Evolutionary conservation across 2,113 vertebrate species (phyloP), one percentile per base, ranked within the genome.

Genomic region (Mesitornis unicolor): DNA sequence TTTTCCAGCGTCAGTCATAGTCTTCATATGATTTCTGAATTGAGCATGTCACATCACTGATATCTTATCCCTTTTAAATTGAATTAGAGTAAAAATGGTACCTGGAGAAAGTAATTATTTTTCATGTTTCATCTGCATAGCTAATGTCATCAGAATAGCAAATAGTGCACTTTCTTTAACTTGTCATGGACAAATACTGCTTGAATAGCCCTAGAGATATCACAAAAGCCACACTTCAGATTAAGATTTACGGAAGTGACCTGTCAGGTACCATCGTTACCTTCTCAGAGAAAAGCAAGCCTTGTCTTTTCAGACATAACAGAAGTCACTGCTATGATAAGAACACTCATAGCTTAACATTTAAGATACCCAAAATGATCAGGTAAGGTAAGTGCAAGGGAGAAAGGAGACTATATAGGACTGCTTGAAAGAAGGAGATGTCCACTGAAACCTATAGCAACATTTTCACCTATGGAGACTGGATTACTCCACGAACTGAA

Each of bases 11-110:
- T 82, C 89, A 61, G 45, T 95, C 90, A 90, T 65, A 51, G 65
- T 83, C 19, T 92, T 95, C 42, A 20, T 71, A 68, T n/a, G 36
- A 84, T 45, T 86, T 89, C 71, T 93, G 95, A 93, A 94, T 9
- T 75, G 50, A 89, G 35, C 10, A 31, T 61, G 63, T 77, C 64
- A 88, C 4, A 0, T 80, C 64, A 35, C 33, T 63, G 43, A 38
- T 69, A 82, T 54, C 15, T 48, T 50, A 80, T 13, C 12, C 9
- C 17, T 74, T 93, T 94, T 77, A 87, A 95, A 89, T 3, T 85
- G 54, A 71, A 82, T 88, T 83, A 65, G 10, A 91, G 26, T 38
- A 36, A 70, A 95, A 95, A 86, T 16, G 7, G 33, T 73, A 93
- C 40, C 26, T 6, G 13, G 29, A 83, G 16, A 79, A 95, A 85